Conservation (phyloP, 2,113 vertebrate genomes). For the Lagopus muta region DNA sequence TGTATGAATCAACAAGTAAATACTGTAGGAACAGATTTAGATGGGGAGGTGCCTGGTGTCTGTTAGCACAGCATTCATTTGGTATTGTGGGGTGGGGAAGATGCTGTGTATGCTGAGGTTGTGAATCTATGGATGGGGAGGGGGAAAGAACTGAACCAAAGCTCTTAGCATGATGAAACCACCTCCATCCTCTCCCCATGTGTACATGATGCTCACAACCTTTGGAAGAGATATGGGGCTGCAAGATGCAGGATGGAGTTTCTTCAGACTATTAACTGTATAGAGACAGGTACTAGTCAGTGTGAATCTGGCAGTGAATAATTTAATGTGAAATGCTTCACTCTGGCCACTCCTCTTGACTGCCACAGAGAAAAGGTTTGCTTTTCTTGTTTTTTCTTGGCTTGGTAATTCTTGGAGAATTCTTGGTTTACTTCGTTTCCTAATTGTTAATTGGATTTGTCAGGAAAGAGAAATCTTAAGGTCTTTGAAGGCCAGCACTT, state of each 20-base stretch:
- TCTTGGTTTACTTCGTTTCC: background rate
- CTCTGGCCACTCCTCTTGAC: background rate
- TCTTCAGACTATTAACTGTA: background rate
- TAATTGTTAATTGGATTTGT: background rate
- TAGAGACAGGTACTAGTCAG: background rate
- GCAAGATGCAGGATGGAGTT: background rate
- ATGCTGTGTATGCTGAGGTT: background rate
- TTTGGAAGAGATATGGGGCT: background rate
- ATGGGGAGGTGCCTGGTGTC: background rate
- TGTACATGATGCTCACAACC: background rate
- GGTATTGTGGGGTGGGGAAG: background rate
- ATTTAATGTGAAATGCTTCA: background rate
- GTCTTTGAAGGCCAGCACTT: background rate
- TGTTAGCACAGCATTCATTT: background rate
- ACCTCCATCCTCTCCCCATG: background rate
- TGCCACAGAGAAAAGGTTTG: background rate
- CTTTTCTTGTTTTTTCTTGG: background rate
- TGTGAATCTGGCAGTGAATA: background rate
- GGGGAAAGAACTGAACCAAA: background rate
- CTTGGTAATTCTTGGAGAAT: background rate
- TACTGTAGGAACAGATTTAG: background rate
- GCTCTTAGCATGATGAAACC: background rate
- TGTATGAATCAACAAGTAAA: background rate
- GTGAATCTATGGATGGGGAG: background rate
- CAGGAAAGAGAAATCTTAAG: background rate